Conservation (phyloP, 2,888 invertebrate genomes). For the Sepioteuthis lessoniana region DNA sequence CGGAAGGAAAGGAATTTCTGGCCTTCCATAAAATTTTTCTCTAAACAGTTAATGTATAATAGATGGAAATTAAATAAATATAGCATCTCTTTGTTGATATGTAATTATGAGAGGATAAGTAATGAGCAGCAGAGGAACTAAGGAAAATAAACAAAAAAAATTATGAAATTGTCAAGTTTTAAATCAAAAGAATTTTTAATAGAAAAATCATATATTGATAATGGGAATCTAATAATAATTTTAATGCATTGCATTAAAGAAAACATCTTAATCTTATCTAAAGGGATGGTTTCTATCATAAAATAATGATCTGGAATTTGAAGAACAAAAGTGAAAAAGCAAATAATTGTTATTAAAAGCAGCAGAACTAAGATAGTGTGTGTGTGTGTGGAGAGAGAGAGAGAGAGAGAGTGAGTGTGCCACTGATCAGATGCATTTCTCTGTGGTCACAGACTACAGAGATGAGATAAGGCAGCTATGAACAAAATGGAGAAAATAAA, state of each 20-base stretch:
- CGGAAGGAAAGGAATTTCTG: constrained; percentile 20
- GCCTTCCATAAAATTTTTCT: background rate
- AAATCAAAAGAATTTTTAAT: background rate
- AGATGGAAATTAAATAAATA: background rate
- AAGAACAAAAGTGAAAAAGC: too few species aligned
- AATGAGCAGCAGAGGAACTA: background rate
- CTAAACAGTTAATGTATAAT: background rate
- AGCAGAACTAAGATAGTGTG: background rate
- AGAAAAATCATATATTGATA: too few species aligned
- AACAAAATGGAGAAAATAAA: background rate
- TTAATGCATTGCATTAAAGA: background rate
- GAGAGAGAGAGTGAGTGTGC: background rate
- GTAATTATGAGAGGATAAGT: background rate
- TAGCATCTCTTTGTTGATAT: background rate
- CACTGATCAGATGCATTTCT: background rate
- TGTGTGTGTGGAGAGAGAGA: background rate
- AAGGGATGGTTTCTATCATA: background rate
- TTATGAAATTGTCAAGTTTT: background rate
- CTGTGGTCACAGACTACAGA: too few species aligned
- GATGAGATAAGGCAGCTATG: background rate
- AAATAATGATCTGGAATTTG: background rate
- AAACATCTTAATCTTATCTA: background rate
- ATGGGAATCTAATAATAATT: background rate
- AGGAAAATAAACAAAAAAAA: background rate
- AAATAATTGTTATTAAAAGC: background rate